Evolutionary conservation across 2,888 invertebrate genomes (phyloP).

Genomic region (Ectemnius continuus): DNA sequence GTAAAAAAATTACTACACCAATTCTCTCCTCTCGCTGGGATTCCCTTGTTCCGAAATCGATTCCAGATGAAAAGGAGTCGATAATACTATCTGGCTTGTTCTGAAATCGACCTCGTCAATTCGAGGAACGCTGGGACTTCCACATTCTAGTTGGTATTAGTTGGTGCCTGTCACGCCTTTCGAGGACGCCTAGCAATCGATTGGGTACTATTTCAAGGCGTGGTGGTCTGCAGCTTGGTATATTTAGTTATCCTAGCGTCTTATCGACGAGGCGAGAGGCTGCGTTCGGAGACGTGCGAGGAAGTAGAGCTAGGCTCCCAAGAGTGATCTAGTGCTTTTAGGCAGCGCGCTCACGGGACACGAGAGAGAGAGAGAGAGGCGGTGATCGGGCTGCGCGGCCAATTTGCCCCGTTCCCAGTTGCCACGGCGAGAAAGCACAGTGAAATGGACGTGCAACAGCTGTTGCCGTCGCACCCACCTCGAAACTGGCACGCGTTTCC

Average conservation of each 20-base stretch:
- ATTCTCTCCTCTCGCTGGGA: no score
- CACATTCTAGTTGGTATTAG: not conserved
- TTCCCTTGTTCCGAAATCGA: no score
- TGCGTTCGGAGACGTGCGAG: constrained; percentile 53
- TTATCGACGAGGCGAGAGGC: constrained; percentile 22
- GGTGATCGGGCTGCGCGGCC: constrained; percentile 56
- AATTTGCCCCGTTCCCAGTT: constrained; percentile 50
- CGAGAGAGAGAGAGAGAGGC: no score
- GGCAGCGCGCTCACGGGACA: constrained; percentile 59
- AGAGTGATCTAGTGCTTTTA: constrained; percentile 63
- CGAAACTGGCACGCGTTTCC: constrained; percentile 64
- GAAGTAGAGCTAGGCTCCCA: constrained; percentile 31
- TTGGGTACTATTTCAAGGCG: constrained; percentile 33
- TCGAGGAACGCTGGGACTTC: not conserved
- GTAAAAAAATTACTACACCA: no score
- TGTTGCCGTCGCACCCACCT: constrained; percentile 59
- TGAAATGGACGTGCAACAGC: constrained; percentile 70
- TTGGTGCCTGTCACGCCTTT: not conserved
- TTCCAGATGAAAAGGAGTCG: no score
- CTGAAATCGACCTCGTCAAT: no score
- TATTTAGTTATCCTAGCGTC: constrained; percentile 26
- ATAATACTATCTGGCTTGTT: no score
- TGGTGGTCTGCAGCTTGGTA: constrained; percentile 6
- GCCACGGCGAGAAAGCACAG: constrained; percentile 56
- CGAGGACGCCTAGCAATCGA: constrained; percentile 23